Percentiles rank a stretch among this genome's conserved stretches.
Evolutionary conservation across 2,113 vertebrate genomes (phyloP).

Genomic region (Nibea coibor): DNA sequence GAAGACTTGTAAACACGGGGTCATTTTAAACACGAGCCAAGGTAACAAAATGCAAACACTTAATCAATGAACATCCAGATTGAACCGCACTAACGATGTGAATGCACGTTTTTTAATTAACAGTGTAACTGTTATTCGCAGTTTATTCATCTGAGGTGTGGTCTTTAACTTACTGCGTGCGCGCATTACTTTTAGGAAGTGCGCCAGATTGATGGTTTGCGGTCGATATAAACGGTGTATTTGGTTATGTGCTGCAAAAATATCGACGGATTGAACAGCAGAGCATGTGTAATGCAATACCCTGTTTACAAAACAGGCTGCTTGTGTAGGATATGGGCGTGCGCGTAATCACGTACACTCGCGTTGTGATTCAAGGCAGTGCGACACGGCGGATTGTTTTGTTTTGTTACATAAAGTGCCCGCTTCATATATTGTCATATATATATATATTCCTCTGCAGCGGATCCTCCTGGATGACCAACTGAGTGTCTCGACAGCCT

Average conservation of each 20-base stretch:
- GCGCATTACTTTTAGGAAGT: neutral
- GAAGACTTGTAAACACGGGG: slow-evolving; percentile 30
- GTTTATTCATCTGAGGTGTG: slow-evolving; percentile 32
- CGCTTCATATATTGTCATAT: neutral
- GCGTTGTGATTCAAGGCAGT: neutral
- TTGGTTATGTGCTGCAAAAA: neutral
- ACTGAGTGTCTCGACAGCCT: neutral
- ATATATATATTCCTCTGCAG: neutral
- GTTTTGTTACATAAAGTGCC: neutral
- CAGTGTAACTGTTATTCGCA: neutral
- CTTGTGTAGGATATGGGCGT: neutral
- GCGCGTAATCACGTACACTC: slow-evolving; percentile 30
- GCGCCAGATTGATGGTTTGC: neutral
- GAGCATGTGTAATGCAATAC: neutral
- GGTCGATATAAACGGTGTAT: neutral
- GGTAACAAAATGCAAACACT: slow-evolving; percentile 19
- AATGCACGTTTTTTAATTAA: neutral
- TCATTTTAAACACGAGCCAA: neutral
- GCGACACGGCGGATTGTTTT: slow-evolving; percentile 22
- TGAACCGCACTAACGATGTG: neutral
- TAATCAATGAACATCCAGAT: neutral
- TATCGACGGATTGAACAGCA: neutral
- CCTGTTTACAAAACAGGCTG: slow-evolving; percentile 58
- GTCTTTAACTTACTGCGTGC: neutral
- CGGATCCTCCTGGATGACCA: slow-evolving; percentile 21